These are phyloP conservation scores for Mesitornis unicolor DNA, from an alignment of 2,113 vertebrate genomes.

Conservation along the genomic window DNA sequence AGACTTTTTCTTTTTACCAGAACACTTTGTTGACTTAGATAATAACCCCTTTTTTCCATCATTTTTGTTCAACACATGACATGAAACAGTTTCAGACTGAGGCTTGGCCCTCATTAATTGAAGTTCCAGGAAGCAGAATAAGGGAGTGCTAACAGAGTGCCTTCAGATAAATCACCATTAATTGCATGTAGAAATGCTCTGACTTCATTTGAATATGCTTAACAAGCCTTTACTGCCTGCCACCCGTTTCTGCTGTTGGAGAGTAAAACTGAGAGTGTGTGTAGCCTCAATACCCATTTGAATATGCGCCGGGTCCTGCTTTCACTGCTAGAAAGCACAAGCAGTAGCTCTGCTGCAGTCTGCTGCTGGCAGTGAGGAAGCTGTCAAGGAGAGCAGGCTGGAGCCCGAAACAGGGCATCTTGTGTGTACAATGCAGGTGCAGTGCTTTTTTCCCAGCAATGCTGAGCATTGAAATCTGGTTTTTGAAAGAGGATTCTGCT, in stretches of 20 bases:
- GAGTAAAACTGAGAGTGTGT: constrained; percentile 57
- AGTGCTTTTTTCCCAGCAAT: neutral
- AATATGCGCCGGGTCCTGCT: constrained; percentile 7
- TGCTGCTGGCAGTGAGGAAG: neutral
- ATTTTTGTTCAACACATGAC: neutral
- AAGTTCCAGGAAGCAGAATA: constrained; percentile 64
- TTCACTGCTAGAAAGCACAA: constrained; percentile 2
- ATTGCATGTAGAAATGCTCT: constrained; percentile 65
- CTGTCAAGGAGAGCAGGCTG: neutral
- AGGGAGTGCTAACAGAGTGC: constrained; percentile 46
- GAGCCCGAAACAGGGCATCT: neutral
- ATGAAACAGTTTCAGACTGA: constrained; percentile 46
- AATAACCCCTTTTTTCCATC: neutral
- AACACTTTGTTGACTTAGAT: constrained; percentile 10
- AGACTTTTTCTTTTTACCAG: neutral
- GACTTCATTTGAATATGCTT: constrained; percentile 58
- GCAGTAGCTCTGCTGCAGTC: neutral
- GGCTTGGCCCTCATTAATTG: constrained; percentile 53
- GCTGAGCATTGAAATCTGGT: neutral
- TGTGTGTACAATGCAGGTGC: neutral
- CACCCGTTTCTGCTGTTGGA: constrained; percentile 44
- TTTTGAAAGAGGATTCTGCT: neutral
- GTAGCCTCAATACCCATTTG: constrained; percentile 54
- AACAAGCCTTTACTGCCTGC: constrained; percentile 42
- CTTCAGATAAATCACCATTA: constrained; percentile 70